phyloP scores from a whole-genome alignment of 2,888 invertebrate species.

The Dicyrtoma fusca region DNA sequence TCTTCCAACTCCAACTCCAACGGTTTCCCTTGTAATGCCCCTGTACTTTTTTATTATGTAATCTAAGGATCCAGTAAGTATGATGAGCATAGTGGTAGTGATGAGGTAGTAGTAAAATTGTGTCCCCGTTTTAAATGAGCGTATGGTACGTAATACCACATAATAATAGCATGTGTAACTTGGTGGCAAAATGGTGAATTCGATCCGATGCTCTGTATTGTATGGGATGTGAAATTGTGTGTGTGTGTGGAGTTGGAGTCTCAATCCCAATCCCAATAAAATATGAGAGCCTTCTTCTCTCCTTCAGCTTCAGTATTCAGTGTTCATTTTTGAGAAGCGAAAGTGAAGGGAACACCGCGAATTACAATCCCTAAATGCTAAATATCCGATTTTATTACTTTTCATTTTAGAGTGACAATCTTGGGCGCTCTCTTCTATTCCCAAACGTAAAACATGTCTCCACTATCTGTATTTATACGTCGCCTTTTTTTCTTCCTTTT shows the following conservation, averaged over 20 bases:
- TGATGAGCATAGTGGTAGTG: no score
- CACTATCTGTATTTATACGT: slow-evolving; percentile 3
- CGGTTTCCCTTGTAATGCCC: no score
- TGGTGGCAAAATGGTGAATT: neutral
- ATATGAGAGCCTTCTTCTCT: neutral
- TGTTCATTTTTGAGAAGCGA: neutral
- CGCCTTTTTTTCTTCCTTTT: slow-evolving; percentile 18
- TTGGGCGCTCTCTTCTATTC: slow-evolving; percentile 12
- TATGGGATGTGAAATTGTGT: no score
- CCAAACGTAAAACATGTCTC: slow-evolving; percentile 18
- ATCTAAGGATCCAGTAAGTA: neutral
- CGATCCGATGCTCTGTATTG: slow-evolving; percentile 13
- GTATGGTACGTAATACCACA: neutral
- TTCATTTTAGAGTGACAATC: slow-evolving; percentile 33
- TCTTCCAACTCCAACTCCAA: neutral
- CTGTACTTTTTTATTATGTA: no score
- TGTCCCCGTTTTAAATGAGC: neutral
- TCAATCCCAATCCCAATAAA: no score
- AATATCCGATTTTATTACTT: slow-evolving; percentile 36
- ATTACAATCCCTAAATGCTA: slow-evolving; percentile 31
- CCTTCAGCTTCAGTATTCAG: neutral
- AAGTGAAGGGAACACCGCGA: neutral
- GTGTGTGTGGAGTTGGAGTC: no score
- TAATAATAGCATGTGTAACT: neutral
- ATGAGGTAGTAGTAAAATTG: no score